Evolutionary conservation across 92 coral and sea anemone genomes (phyloP).

Genomic region (Anthopleura xanthogrammica): DNA sequence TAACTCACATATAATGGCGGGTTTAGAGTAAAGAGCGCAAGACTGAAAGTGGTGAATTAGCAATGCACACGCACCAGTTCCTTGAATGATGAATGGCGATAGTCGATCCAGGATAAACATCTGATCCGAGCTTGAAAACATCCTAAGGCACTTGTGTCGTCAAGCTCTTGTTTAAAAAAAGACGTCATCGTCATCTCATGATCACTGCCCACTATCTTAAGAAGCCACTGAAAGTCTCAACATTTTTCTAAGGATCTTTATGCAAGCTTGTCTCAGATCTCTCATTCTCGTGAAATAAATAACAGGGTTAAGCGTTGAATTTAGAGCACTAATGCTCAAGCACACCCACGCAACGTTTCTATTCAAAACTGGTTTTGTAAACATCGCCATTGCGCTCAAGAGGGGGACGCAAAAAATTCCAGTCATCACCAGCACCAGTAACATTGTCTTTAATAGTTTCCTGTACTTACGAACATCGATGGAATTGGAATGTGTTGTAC

Average conservation of each 20-base stretch:
- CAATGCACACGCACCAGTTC: no score
- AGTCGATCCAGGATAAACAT: no score
- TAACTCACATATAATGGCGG: no score
- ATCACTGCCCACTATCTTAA: no score
- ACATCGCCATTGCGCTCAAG: neutral
- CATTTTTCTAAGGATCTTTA: neutral
- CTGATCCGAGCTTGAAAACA: no score
- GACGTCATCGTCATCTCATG: no score
- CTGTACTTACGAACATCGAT: slow-evolving; percentile 23
- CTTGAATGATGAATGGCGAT: no score
- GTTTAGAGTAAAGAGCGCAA: no score
- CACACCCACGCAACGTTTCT: slow-evolving; percentile 6
- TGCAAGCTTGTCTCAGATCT: slow-evolving; percentile 17
- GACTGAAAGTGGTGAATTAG: no score
- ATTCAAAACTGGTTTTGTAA: neutral
- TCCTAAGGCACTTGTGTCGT: no score
- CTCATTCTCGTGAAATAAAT: slow-evolving; percentile 23
- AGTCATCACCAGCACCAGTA: neutral
- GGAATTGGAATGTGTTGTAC: neutral
- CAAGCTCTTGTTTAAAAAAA: no score
- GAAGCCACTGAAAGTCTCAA: no score
- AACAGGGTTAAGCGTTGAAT: slow-evolving; percentile 25
- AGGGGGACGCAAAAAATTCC: neutral
- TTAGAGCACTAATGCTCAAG: neutral
- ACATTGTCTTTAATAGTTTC: slow-evolving; percentile 23